Base-by-base conservation (phyloP, 2,797 vertebrate species). In the Lepus townsendii region DNA sequence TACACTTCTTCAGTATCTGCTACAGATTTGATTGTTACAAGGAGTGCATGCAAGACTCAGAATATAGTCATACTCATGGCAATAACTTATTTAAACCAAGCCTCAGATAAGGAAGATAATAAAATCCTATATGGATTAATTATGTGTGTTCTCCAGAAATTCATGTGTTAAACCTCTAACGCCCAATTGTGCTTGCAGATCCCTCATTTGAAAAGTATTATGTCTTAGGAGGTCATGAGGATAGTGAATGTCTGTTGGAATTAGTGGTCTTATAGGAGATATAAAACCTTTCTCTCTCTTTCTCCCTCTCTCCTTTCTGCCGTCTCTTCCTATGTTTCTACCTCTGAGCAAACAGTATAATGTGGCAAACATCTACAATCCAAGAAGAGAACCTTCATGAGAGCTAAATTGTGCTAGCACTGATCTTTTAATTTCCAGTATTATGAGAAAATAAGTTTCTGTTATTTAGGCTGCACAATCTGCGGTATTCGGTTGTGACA, bases 331-430 rank as follows among this genome's bases (percentile, higher is more conserved):
- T 91, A 0, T 42, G 27, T 19, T 3, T 86, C 1, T 86, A 3
- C 7, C 11, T 47, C 14, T 22, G 69, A 62, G 19, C 5, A 24
- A 3, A 19, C 12, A 69, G 14, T 7, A 57, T 57, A 17, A 69
- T 26, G 87, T 60, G 5, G n/a, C 24, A 2, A 10, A 2, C 83
- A 35, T 32, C 30, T 50, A 7, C 26, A 85, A 72, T 14, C 1
- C 42, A 42, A 20, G 7, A 93, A 77, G 24, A 78, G 2, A 8
- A 0, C 17, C 24, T 17, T 42, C 16, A 88, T 14, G 17, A 75
- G 52, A 30, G n/a, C 3, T 1, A 57, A 20, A 57, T 2, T 0
- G 47, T 27, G 0, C 5, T 35, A 19, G 7, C 16, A 20, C 1
- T 2, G 12, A 71, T 47, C 14, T 71, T 75, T 7, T 5, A 16